Base-by-base conservation (phyloP, 2,888 invertebrate species). In the Icerya purchasi region DNA sequence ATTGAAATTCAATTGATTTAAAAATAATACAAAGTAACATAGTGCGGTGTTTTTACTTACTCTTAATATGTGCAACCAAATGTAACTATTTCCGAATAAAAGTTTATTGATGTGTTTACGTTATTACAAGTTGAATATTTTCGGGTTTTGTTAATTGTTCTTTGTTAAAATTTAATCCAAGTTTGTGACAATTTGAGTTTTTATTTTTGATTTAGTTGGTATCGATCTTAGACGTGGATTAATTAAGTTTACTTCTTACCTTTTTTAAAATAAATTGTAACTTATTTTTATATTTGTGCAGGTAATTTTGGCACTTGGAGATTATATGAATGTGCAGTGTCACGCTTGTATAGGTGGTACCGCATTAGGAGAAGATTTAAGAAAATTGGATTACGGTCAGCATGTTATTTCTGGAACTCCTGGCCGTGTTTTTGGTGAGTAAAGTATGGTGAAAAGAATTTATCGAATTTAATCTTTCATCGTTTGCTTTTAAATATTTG, bases 271-370 rank as follows among this genome's bases (percentile, higher is more conserved):
- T 50, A 36, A 14, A 22, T 50, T 8, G 50, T 2, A 22, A 21
- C 22, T 22, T 54, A 8, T 54, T 50, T 19, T 2, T 54, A 36
- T 19, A 14, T 49, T 1, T 52, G 23, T 67, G 18, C 71, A 76
- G 81, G 89, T 88, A 18, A 89, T 97, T 64, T 76, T 97, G 53
- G 92, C 93, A 1, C 73, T 94, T 65, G 93, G 93, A 2, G 97
- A 97, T 73, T 96, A 93, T 72, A 96, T 98, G 96, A 97, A 89
- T 73, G 94, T 97, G 0, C 96, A 96, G 69, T 97, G 97, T 69
- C 97, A 98, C 74, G 88, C 96, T 10, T 99, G 98, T 72, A 98
- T 98, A 71, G 98, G 98, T 63, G 98, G 97, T 24, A 98, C 97
- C 10, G 97, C 94, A 73, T 78, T 98, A 58, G 96, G 96, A 2